A percentile compares a stretch with the other conserved stretches of the same genome.
Evolutionary conservation across 2,888 invertebrate genomes (phyloP).

Genomic region (Dinocampus coccinellae): DNA sequence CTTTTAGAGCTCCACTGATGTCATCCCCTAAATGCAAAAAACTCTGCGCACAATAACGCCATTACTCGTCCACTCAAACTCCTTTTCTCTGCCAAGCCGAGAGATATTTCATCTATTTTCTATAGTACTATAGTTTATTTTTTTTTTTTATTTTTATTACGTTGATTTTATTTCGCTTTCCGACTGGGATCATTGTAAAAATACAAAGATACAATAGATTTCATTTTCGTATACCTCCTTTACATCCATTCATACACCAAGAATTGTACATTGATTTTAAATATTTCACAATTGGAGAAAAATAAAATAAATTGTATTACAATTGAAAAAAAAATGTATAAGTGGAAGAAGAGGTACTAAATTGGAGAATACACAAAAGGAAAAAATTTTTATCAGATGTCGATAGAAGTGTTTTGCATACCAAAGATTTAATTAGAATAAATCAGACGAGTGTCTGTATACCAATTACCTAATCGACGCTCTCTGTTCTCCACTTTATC

Average conservation of each 20-base stretch:
- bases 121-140: conserved; percentile 1
- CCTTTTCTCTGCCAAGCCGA: conserved; percentile 10
- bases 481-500: conserved; percentile 47
- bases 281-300: background rate
- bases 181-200: conserved; percentile 5
- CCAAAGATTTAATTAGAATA: conserved; percentile 54
- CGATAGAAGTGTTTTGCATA: conserved; percentile 40
- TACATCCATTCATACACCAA: conserved; percentile 33
- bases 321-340: conserved; percentile 18
- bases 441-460: conserved; percentile 55
- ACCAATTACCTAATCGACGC: conserved; percentile 47
- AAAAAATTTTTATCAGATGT: conserved; percentile 42
- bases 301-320: conserved; percentile 37
- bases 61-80: conserved; percentile 30
- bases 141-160: background rate
- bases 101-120: conserved; percentile 26
- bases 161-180: background rate
- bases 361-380: conserved; percentile 7
- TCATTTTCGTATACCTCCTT: conserved; percentile 28
- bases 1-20: conserved; percentile 7
- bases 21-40: conserved; percentile 28
- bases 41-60: conserved; percentile 31
- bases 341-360: background rate
- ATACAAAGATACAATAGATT: conserved; percentile 26
- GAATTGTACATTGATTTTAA: conserved; percentile 8